Evolutionary conservation across 2,113 vertebrate genomes (phyloP), one percentile per base, ranked within the genome.

Genomic region (Tragelaphus buxtoni): DNA sequence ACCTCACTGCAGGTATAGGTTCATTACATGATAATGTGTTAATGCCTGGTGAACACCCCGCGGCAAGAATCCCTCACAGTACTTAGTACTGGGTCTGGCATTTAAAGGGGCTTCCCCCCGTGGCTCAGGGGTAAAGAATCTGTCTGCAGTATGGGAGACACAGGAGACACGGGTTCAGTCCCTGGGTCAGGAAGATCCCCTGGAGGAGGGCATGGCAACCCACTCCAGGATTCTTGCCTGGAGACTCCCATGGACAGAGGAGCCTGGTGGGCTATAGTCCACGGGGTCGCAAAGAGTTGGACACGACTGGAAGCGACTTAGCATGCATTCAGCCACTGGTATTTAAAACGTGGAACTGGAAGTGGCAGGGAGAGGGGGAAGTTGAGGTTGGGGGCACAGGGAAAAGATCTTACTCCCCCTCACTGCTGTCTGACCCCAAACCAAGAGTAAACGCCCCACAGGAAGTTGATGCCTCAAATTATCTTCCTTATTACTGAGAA

Each of bases 271-370:
- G 22, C 69, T 42, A 7, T 20, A 14, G 69, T 42, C 22, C 22
- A 14, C 13, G 22, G 39, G 69, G 11, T 42, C 3, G 1, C 69
- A 74, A 42, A 26, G 22, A 74, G 69, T 26, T 42, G 69, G 69
- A 74, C 39, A 74, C 1, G 1, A 74, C 35, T 74, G 69, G 69
- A 74, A 74, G 69, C 1, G 1, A 74, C 3, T 42, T 74, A 42
- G 35, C 69, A 42, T 0, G 0, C 69, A 13, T 42, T 22, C 5
- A 35, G 63, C 63, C n/a, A 42, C 17, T 72, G 51, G 51, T 28
- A 45, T 49, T 47, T 55, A 22, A n/a, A 58, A 5, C 22, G 1
- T 51, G 53, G 60, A 55, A 91, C 79, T 39, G 39, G 87, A 32
- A 49, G 28, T 74, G 69, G 35, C 47, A 42, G 45, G 49, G 42